Percentiles rank a stretch among this genome's conserved stretches.
phyloP scores from a whole-genome alignment of 2,888 invertebrate species.

The Nephrocerus scutellatus region DNA sequence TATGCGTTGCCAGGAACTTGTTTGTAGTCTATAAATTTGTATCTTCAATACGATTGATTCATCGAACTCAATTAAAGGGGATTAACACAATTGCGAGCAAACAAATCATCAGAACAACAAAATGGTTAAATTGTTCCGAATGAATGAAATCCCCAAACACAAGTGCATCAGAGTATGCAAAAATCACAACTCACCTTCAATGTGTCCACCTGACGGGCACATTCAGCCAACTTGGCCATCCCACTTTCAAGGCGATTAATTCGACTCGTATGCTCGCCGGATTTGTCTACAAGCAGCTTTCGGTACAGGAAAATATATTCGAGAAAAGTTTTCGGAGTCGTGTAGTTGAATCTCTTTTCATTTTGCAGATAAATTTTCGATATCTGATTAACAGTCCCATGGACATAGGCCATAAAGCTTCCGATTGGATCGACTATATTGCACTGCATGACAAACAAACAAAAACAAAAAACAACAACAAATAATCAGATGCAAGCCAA shows the following conservation, averaged over 20 bases:
- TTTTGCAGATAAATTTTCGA: slow-evolving; percentile 74
- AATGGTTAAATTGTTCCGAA: too few species aligned
- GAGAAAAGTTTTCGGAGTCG: slow-evolving; percentile 95
- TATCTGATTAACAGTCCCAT: slow-evolving; percentile 81
- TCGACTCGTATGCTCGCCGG: slow-evolving; percentile 63
- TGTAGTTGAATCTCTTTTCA: slow-evolving; percentile 89
- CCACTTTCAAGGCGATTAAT: slow-evolving; percentile 81
- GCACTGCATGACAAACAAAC: slow-evolving; percentile 45
- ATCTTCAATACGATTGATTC: too few species aligned
- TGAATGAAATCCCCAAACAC: too few species aligned
- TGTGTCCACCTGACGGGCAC: slow-evolving; percentile 79
- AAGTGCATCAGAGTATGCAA: too few species aligned
- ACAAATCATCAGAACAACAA: too few species aligned
- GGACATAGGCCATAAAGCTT: slow-evolving; percentile 86
- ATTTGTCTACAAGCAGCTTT: slow-evolving; percentile 65
- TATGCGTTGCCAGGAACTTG: too few species aligned
- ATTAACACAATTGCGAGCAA: too few species aligned
- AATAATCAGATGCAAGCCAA: slow-evolving; percentile 15
- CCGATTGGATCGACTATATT: slow-evolving; percentile 64
- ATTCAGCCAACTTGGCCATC: slow-evolving; percentile 77
- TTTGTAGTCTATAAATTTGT: too few species aligned
- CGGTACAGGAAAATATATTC: slow-evolving; percentile 85
- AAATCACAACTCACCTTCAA: slow-evolving; percentile 65
- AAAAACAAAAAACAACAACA: background rate
- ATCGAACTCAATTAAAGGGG: too few species aligned